Percentiles rank a stretch among this genome's conserved stretches.
Evolutionary conservation across 2,888 invertebrate genomes (phyloP).

Genomic region (Epinotia ramella): DNA sequence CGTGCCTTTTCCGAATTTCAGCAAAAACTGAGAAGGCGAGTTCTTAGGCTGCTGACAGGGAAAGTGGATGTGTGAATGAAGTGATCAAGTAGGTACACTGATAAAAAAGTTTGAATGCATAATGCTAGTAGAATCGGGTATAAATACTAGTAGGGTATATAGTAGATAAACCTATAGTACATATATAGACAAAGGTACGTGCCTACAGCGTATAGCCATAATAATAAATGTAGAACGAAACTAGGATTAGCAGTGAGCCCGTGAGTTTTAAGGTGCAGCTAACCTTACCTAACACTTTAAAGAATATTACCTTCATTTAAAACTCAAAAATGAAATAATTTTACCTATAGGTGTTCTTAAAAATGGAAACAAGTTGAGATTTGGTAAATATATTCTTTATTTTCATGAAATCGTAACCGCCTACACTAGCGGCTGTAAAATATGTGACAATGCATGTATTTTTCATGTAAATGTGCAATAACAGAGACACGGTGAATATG

Average conservation of each 20-base stretch:
- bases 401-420: background rate
- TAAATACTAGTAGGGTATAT: too few relatives aligned
- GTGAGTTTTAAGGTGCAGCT: too few relatives aligned
- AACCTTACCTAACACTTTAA: too few relatives aligned
- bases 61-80: too few relatives aligned
- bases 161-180: too few relatives aligned
- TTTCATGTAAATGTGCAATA: conserved; percentile 67
- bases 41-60: background rate
- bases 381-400: background rate
- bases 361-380: background rate
- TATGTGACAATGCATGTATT: conserved; percentile 44
- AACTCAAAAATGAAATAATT: background rate
- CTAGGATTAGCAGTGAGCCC: too few relatives aligned
- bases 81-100: too few relatives aligned
- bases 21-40: background rate
- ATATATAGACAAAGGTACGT: too few relatives aligned
- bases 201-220: too few relatives aligned
- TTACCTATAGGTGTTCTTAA: background rate
- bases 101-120: too few relatives aligned
- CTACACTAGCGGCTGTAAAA: conserved; percentile 4
- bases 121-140: too few relatives aligned
- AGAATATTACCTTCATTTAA: background rate
- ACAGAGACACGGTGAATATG: conserved; percentile 56
- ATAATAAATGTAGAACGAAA: too few relatives aligned
- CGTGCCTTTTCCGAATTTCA: background rate